These are phyloP conservation scores for Melanotaenia pygmaea DNA, from an alignment of 2,797 vertebrate species.

Conservation along the genomic window DNA sequence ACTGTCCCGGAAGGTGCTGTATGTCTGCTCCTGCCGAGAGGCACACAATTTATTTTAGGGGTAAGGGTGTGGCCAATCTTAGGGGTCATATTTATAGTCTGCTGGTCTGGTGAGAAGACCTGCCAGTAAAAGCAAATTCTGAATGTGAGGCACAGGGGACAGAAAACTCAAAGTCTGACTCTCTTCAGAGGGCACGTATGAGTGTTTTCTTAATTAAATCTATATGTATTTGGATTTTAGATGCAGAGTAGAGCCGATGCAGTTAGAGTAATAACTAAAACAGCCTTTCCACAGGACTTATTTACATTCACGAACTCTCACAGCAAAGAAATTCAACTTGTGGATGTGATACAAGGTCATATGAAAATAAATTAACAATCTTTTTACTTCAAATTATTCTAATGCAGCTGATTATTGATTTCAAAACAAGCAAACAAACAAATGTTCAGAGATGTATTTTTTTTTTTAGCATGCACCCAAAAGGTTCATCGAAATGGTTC, in stretches of 20 bases:
- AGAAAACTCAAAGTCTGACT: conserved; percentile 72
- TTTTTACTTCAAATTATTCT: neutral
- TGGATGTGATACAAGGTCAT: neutral
- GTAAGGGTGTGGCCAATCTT: conserved; percentile 83
- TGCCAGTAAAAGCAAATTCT: conserved; percentile 80
- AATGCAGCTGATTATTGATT: neutral
- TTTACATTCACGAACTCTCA: neutral
- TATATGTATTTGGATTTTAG: conserved; percentile 68
- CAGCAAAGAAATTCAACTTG: no score
- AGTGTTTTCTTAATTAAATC: conserved; percentile 70
- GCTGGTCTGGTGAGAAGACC: conserved; percentile 71
- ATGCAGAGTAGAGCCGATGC: conserved; percentile 30
- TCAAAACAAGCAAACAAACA: no score
- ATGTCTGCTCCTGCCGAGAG: conserved; percentile 67
- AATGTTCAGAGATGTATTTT: no score
- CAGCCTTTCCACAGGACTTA: neutral
- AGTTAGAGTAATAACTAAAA: conserved; percentile 33
- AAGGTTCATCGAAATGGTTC: no score
- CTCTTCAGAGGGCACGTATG: conserved; percentile 64
- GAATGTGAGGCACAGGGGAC: conserved; percentile 70
- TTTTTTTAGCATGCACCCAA: no score
- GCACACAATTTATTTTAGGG: conserved; percentile 79
- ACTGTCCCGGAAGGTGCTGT: conserved; percentile 67
- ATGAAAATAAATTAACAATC: neutral
- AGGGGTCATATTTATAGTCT: conserved; percentile 83